Evolutionary conservation across 2,888 invertebrate genomes (phyloP).

Genomic region (Eupithecia vulgata): DNA sequence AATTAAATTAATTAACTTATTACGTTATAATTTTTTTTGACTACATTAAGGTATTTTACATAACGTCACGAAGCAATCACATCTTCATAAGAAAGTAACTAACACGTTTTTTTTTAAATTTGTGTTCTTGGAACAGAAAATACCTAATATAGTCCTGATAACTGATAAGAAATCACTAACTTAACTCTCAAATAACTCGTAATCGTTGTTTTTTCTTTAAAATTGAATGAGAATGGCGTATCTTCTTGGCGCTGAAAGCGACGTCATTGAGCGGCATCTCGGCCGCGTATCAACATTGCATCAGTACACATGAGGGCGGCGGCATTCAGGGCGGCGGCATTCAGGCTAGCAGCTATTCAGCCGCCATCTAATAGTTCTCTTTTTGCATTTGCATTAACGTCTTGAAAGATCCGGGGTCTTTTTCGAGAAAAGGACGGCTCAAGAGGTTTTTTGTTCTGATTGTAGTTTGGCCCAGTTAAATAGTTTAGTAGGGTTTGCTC

Average conservation of each 20-base stretch:
- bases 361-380: constrained; percentile 14
- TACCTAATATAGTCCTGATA: background rate
- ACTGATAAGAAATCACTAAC: background rate
- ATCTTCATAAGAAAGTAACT: background rate
- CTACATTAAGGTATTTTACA: too few relatives aligned
- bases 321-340: constrained; percentile 15
- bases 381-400: background rate
- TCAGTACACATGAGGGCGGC: constrained; percentile 36
- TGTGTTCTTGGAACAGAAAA: too few relatives aligned
- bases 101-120: background rate
- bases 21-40: too few relatives aligned
- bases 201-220: background rate
- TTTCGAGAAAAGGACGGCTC: background rate
- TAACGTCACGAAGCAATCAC: background rate
- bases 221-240: background rate
- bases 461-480: background rate
- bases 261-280: constrained; percentile 7
- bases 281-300: constrained; percentile 39
- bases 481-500: background rate
- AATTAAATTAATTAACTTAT: too few relatives aligned
- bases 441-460: background rate
- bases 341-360: constrained; percentile 40
- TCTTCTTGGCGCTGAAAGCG: background rate
- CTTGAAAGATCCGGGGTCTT: background rate
- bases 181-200: background rate